These are phyloP conservation scores for Diuraphis noxia DNA, from an alignment of 1,140 invertebrate species.

Conservation along the genomic window DNA sequence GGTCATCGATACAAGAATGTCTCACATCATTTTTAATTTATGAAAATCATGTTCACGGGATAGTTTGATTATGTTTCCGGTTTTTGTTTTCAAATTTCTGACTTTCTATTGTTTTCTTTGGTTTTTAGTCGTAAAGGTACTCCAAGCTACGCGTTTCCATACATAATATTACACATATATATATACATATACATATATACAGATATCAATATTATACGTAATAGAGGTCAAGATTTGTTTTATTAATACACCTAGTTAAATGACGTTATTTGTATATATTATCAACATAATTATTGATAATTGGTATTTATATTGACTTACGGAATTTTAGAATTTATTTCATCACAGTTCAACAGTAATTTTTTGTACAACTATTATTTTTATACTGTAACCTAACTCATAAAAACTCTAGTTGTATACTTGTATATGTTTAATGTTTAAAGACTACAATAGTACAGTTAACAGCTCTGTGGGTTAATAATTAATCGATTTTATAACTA, in stretches of 20 bases:
- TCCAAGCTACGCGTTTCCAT: not conserved
- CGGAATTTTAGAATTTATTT: not conserved
- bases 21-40: slow-evolving; percentile 45
- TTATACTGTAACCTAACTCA: not conserved
- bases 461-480: not conserved
- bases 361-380: not conserved
- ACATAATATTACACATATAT: too few species aligned
- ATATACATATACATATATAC: not conserved
- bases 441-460: not conserved
- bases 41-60: slow-evolving; percentile 37
- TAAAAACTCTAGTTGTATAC: not conserved
- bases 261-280: not conserved
- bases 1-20: slow-evolving; percentile 52
- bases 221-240: slow-evolving; percentile 6
- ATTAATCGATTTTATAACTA: not conserved
- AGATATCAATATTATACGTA: not conserved
- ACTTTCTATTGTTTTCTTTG: slow-evolving; percentile 33
- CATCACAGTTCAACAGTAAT: not conserved
- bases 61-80: slow-evolving; percentile 36
- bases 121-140: not conserved
- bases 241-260: not conserved
- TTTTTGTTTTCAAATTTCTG: slow-evolving; percentile 33
- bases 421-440: too few species aligned
- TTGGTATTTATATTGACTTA: not conserved
- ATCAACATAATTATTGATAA: not conserved